Percentiles rank a stretch among this genome's conserved stretches.
phyloP scores from a whole-genome alignment of 2,888 invertebrate genomes.

The Cheilosia scutellata region DNA sequence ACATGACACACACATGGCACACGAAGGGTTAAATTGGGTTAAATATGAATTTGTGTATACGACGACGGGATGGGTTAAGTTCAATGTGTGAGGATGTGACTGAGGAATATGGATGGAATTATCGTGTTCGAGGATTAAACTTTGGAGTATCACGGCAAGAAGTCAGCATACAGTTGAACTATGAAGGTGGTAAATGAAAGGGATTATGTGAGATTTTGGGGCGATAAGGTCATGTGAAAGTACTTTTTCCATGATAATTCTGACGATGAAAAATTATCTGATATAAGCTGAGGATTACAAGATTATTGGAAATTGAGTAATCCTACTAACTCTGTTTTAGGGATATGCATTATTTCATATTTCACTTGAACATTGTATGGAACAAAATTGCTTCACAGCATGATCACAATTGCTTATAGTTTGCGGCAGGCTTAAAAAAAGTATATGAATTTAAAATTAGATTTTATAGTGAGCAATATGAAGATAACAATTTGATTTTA shows the following conservation, averaged over 20 bases:
- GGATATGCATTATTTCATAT: too few relatives aligned
- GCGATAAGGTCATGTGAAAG: constrained; percentile 24
- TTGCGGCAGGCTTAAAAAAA: too few relatives aligned
- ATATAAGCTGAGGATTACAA: constrained; percentile 27
- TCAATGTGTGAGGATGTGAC: constrained; percentile 30
- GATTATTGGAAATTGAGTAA: not conserved
- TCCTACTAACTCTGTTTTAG: too few relatives aligned
- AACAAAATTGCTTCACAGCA: too few relatives aligned
- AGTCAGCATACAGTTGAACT: constrained; percentile 25
- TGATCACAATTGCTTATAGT: too few relatives aligned
- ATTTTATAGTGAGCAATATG: too few relatives aligned
- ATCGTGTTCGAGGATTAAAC: constrained; percentile 45
- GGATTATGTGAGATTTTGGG: constrained; percentile 13
- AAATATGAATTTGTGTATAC: constrained; percentile 66
- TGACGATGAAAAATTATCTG: constrained; percentile 12
- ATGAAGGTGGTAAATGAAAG: constrained; percentile 29
- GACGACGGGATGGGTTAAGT: constrained; percentile 36
- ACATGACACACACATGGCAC: constrained; percentile 44
- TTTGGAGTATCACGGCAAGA: constrained; percentile 32
- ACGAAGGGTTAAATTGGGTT: constrained; percentile 70
- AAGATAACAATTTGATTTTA: too few relatives aligned
- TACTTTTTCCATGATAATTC: constrained; percentile 12
- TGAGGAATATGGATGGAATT: constrained; percentile 48
- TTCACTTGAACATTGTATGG: too few relatives aligned
- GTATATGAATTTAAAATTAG: too few relatives aligned